Evolutionary conservation across 2,888 invertebrate species (phyloP), one percentile per base, ranked within the genome.

Genomic region (Tromatobia lineatoria): DNA sequence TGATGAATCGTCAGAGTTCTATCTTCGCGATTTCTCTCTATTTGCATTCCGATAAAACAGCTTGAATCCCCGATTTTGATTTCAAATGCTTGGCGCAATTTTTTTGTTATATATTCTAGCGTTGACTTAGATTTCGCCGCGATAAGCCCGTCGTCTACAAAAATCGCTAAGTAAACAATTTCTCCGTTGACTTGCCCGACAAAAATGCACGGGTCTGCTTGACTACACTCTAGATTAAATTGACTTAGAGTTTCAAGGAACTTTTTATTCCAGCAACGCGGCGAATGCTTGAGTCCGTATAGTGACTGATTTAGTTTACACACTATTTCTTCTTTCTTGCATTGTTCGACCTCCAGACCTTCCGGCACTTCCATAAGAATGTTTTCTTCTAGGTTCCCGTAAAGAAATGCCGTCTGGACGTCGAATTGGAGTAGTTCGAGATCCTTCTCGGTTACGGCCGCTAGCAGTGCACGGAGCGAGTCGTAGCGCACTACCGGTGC

Each of bases 1-100:
- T 85, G 85, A 47, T 84, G 76, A 4, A 84, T 25, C 10, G 81
- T 54, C n/a, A 75, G 42, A 11, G 64, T 29, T 61, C 38, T 61
- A 3, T 79, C 82, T 61, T 83, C 77, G 0, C 45, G n/a, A 15
- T 64, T 25, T 2, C 74, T 74, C 64, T 86, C 66, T 59, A 90
- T 88, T 61, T 89, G 80, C 1, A 91, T 25, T 0, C 87, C 87
- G 10, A 89, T 67, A 18, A 85, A 88, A 71, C 78, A 67, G 57
- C 78, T 67, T 2, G 76, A 50, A 4, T 82, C 54, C 11, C 59
- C 54, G 23, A 52, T 50, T 0, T 42, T 61, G 29, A 61, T 61
- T n/a, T 61, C 15, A 34, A 61, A 61, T 11, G 38, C 6, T 8
- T 38, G 18, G 6, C 61, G 3, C 10, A 61, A n/a, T 0, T 18